Evolutionary conservation across 2,113 vertebrate genomes (phyloP).

Genomic region (Centrocercus urophasianus): DNA sequence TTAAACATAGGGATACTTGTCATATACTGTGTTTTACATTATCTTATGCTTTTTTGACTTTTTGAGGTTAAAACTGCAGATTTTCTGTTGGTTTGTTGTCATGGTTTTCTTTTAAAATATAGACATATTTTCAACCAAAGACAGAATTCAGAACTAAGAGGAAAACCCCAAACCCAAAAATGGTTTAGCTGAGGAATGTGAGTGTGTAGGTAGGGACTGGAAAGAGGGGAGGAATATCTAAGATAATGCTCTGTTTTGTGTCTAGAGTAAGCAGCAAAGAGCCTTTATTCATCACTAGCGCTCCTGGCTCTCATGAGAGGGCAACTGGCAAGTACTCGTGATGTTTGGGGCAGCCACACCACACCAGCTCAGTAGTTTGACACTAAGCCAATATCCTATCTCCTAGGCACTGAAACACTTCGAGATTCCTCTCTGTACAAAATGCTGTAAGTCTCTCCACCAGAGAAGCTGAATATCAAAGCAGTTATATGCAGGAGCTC

Average conservation of each 20-base stretch:
- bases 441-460: neutral
- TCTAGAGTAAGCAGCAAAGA: neutral
- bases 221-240: neutral
- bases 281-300: neutral
- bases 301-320: accelerated
- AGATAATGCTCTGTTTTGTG: neutral
- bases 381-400: neutral
- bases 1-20: neutral
- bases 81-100: neutral
- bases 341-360: neutral
- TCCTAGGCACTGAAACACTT: neutral
- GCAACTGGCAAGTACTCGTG: neutral
- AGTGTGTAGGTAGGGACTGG: neutral
- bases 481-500: neutral
- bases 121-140: neutral
- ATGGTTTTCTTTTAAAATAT: no score
- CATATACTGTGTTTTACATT: neutral
- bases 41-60: neutral
- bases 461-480: neutral
- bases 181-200: neutral
- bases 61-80: neutral
- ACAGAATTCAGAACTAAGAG: neutral
- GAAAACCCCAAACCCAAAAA: neutral
- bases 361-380: neutral
- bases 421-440: neutral